A percentile compares a stretch with the other conserved stretches of the same genome.
Evolutionary conservation across 2,113 vertebrate species (phyloP).

Genomic region (Apteryx owenii): DNA sequence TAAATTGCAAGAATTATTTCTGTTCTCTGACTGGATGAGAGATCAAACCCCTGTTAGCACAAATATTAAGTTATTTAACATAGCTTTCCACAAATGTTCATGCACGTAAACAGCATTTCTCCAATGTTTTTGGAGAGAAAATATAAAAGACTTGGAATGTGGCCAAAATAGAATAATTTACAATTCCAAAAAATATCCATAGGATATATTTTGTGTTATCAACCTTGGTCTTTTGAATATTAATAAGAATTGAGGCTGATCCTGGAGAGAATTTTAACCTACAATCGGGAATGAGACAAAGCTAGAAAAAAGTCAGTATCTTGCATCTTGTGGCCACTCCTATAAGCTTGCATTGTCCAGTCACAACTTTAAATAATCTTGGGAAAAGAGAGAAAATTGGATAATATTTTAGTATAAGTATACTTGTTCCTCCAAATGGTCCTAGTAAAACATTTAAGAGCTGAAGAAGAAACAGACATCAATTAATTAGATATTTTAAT

Average conservation of each 20-base stretch:
- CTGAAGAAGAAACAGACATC: constrained; percentile 50
- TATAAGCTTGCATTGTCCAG: neutral
- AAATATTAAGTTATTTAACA: neutral
- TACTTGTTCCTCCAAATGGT: constrained; percentile 35
- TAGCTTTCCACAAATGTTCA: neutral
- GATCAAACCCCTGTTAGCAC: neutral
- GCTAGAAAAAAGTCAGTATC: neutral
- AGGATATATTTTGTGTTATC: neutral
- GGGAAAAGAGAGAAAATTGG: constrained; percentile 34
- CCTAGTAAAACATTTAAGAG: constrained; percentile 49
- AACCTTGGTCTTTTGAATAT: neutral
- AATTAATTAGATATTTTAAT: constrained; percentile 57
- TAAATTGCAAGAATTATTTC: neutral
- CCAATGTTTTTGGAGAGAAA: neutral
- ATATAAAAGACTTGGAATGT: neutral
- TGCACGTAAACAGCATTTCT: neutral
- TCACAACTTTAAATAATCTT: neutral
- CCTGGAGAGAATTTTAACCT: neutral
- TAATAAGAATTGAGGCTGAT: neutral
- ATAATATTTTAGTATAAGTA: constrained; percentile 1
- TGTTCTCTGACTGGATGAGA: neutral
- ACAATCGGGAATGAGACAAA: neutral
- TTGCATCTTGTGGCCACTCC: neutral
- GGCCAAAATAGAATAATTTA: neutral
- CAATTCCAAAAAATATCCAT: neutral